phyloP scores from a whole-genome alignment of 2,113 vertebrate species.

The Phylloscopus whistleri region DNA sequence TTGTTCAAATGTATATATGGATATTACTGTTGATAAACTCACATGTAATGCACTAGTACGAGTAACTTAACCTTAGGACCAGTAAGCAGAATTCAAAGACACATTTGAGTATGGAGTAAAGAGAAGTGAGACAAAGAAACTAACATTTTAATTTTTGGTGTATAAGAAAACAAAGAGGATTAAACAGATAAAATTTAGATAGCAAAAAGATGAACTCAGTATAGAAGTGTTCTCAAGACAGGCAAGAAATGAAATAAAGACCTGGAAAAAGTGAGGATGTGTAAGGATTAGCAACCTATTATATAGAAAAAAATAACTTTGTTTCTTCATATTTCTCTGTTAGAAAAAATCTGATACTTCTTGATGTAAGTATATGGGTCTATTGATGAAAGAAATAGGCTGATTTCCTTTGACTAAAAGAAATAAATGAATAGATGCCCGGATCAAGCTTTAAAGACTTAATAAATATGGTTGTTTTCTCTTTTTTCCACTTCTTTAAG shows the following conservation, averaged over 20 bases:
- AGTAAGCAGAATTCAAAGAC: background rate
- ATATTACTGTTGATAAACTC: background rate
- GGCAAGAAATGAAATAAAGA: background rate
- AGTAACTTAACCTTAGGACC: background rate
- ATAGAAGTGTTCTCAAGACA: background rate
- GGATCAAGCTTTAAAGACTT: background rate
- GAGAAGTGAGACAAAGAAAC: background rate
- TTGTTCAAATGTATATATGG: background rate
- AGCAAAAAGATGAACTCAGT: background rate
- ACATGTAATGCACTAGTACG: too few relatives aligned
- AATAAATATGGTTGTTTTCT: background rate
- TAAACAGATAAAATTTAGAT: background rate
- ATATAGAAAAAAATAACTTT: background rate
- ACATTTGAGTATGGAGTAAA: background rate
- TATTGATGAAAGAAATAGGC: background rate
- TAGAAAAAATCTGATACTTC: background rate
- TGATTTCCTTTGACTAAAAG: background rate
- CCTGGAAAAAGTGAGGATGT: background rate
- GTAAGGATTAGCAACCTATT: background rate
- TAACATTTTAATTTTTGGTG: background rate
- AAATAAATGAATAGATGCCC: background rate
- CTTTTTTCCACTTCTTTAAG: background rate
- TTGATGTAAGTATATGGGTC: background rate
- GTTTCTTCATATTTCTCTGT: background rate
- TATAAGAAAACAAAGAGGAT: background rate